Evolutionary conservation across 2,888 invertebrate species (phyloP).

Genomic region (Sycophila texana): DNA sequence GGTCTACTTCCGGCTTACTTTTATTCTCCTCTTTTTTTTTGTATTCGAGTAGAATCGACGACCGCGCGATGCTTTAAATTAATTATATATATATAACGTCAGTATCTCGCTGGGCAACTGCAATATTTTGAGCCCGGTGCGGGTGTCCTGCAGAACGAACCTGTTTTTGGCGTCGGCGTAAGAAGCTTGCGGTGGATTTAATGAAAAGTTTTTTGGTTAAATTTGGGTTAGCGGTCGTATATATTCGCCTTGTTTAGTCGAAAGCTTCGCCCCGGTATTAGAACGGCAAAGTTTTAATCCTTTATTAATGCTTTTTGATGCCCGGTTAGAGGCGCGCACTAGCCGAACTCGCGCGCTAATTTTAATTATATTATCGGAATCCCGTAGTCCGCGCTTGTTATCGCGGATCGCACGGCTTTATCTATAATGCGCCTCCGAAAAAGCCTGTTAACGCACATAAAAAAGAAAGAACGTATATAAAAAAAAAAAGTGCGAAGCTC

Average conservation of each 20-base stretch:
- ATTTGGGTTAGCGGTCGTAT: slow-evolving; percentile 23
- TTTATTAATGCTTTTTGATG: neutral
- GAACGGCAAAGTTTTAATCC: slow-evolving; percentile 29
- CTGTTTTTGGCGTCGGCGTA: neutral
- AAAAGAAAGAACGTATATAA: no score
- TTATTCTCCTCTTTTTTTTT: neutral
- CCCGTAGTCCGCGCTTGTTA: neutral
- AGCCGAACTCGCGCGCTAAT: neutral
- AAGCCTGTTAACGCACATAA: no score
- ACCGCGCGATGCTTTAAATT: neutral
- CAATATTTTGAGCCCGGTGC: neutral
- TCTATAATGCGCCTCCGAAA: neutral
- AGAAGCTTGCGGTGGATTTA: slow-evolving; percentile 20
- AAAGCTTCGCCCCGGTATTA: neutral
- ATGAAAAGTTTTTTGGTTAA: slow-evolving; percentile 38
- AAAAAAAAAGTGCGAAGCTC: no score
- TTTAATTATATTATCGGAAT: neutral
- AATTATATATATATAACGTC: neutral
- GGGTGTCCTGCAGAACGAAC: neutral
- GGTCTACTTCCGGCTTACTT: neutral
- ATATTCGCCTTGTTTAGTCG: neutral
- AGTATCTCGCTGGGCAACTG: neutral
- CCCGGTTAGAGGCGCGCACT: neutral
- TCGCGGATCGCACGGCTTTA: neutral
- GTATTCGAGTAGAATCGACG: no score